A percentile compares a stretch with the other conserved stretches of the same genome.
Conservation (phyloP, 2,888 invertebrate genomes). For the Drosophila pegasa region DNA sequence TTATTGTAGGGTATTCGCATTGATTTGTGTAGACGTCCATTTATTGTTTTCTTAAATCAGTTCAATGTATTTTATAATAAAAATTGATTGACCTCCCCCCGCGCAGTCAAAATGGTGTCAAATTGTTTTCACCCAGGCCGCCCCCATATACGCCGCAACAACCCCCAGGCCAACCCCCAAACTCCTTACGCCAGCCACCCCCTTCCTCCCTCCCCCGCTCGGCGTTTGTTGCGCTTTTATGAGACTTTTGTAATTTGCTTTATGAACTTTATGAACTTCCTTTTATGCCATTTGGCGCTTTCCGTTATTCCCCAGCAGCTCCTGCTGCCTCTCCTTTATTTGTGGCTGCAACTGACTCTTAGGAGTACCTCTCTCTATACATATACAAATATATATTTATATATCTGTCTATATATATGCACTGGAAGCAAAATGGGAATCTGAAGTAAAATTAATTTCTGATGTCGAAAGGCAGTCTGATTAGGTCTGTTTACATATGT, state of each 20-base stretch:
- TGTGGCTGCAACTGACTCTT: slow-evolving; percentile 42
- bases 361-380: slow-evolving; percentile 8
- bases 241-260: slow-evolving; percentile 75
- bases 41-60: slow-evolving; percentile 79
- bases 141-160: neutral
- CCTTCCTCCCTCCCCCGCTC: neutral
- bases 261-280: slow-evolving; percentile 77
- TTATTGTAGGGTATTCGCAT: slow-evolving; percentile 56
- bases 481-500: no score
- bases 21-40: slow-evolving; percentile 69
- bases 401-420: slow-evolving; percentile 1
- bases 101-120: slow-evolving; percentile 61
- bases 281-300: slow-evolving; percentile 53
- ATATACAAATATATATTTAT: neutral
- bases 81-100: slow-evolving; percentile 66
- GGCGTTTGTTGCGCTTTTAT: slow-evolving; percentile 67
- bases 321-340: slow-evolving; percentile 20
- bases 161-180: neutral
- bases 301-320: slow-evolving; percentile 17
- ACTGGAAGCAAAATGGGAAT: neutral
- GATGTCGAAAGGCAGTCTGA: no score
- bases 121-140: slow-evolving; percentile 38
- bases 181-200: no score
- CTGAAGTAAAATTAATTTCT: no score
- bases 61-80: slow-evolving; percentile 73